Conservation (phyloP, 2,113 vertebrate species). For the Gambusia affinis region DNA sequence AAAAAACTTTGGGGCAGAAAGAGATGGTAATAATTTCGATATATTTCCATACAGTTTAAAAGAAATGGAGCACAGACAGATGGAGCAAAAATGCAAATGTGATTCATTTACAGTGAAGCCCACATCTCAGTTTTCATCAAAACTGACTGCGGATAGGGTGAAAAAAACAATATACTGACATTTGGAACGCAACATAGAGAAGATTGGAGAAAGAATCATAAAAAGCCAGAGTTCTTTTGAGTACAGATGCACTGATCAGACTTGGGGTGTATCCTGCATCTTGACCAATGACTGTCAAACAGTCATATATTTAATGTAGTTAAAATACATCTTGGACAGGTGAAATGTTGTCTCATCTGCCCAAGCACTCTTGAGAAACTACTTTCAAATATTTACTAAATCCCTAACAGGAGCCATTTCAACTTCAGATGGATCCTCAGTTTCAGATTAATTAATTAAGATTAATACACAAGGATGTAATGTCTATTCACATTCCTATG, state of each 20-base stretch:
- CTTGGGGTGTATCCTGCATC: too few species aligned
- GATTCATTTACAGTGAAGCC: constrained; percentile 8
- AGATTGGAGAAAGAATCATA: constrained; percentile 24
- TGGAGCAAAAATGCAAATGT: neutral
- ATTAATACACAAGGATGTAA: neutral
- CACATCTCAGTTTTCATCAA: constrained; percentile 21
- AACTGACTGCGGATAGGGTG: constrained; percentile 25
- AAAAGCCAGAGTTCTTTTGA: too few species aligned
- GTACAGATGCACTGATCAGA: too few species aligned
- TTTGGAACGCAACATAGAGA: constrained; percentile 42
- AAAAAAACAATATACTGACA: constrained; percentile 38
- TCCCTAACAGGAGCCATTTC: neutral
- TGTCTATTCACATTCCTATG: too few species aligned
- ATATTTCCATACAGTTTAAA: constrained; percentile 9
- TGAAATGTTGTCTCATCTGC: neutral
- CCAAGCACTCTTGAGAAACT: neutral
- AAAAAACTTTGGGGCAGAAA: constrained; percentile 22
- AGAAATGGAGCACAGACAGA: constrained; percentile 22
- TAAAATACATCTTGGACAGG: too few species aligned
- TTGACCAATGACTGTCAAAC: too few species aligned
- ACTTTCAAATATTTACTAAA: neutral
- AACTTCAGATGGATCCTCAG: neutral
- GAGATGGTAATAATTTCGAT: constrained; percentile 2
- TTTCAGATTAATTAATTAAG: neutral
- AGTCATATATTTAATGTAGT: too few species aligned